These are phyloP conservation scores for Pentamera pediparva DNA, from an alignment of 53 echinoderm and acorn worm species.

Conservation along the genomic window DNA sequence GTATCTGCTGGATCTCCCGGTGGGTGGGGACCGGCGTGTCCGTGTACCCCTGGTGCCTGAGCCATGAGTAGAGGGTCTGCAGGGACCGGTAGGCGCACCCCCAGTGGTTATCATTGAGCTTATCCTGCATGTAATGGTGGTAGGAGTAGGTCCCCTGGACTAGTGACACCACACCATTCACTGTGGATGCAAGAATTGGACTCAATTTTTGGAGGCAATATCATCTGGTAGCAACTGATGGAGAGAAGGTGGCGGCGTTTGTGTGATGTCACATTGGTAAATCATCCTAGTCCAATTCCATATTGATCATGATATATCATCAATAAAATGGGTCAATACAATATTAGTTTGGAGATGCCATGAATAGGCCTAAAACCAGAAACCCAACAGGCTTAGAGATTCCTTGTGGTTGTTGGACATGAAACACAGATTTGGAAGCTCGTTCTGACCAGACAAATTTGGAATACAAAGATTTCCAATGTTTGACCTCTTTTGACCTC, in stretches of 20 bases:
- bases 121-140: constrained; percentile 98
- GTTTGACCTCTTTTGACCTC: too few species aligned
- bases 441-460: too few species aligned
- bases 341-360: neutral
- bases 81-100: constrained; percentile 94
- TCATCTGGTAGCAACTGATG: too few species aligned
- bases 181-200: constrained; percentile 28
- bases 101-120: constrained; percentile 87
- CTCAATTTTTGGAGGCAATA: neutral
- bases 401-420: too few species aligned
- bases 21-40: constrained; percentile 71
- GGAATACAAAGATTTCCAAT: too few species aligned
- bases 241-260: too few species aligned
- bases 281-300: too few species aligned
- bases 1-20: constrained; percentile 81
- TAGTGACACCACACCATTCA: constrained; percentile 51
- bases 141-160: constrained; percentile 88
- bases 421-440: too few species aligned
- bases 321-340: neutral
- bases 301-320: neutral
- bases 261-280: too few species aligned
- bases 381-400: too few species aligned
- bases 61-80: constrained; percentile 90
- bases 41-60: constrained; percentile 75
- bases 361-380: too few species aligned